These are phyloP conservation scores for Andrena hattorfiana DNA, from an alignment of 2,888 invertebrate genomes.

Conservation along the genomic window DNA sequence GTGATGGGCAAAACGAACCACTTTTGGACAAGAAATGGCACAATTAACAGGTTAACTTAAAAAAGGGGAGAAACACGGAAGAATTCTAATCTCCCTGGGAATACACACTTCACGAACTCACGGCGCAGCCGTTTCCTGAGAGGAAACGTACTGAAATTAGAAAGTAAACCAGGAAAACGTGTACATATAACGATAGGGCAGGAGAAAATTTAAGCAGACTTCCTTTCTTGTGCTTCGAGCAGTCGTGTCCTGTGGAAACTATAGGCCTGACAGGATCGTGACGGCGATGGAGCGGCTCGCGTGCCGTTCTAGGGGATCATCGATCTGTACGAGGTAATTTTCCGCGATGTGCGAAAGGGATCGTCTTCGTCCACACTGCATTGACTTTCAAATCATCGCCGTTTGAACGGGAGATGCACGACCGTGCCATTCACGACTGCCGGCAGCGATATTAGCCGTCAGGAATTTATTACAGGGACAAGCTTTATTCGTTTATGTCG, in stretches of 20 bases:
- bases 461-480: constrained; percentile 41
- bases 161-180: constrained; percentile 56
- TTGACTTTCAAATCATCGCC: constrained; percentile 52
- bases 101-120: background rate
- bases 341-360: constrained; percentile 34
- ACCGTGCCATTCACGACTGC: constrained; percentile 11
- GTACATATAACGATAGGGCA: constrained; percentile 26
- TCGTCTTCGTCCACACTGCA: constrained; percentile 21
- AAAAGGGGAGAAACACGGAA: constrained; percentile 21
- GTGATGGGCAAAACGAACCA: too few species aligned
- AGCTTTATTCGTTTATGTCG: constrained; percentile 15
- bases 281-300: constrained; percentile 40
- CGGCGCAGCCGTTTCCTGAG: constrained; percentile 11
- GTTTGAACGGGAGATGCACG: constrained; percentile 24
- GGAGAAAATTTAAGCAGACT: constrained; percentile 53
- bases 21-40: background rate
- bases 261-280: constrained; percentile 28
- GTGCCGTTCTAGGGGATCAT: constrained; percentile 26
- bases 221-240: constrained; percentile 18
- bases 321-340: constrained; percentile 40
- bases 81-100: constrained; percentile 1
- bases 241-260: constrained; percentile 41
- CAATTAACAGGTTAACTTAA: background rate
- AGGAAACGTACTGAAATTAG: constrained; percentile 38
- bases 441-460: constrained; percentile 35